Evolutionary conservation across 1,140 invertebrate species (phyloP).

Genomic region (Pollicipes pollicipes): DNA sequence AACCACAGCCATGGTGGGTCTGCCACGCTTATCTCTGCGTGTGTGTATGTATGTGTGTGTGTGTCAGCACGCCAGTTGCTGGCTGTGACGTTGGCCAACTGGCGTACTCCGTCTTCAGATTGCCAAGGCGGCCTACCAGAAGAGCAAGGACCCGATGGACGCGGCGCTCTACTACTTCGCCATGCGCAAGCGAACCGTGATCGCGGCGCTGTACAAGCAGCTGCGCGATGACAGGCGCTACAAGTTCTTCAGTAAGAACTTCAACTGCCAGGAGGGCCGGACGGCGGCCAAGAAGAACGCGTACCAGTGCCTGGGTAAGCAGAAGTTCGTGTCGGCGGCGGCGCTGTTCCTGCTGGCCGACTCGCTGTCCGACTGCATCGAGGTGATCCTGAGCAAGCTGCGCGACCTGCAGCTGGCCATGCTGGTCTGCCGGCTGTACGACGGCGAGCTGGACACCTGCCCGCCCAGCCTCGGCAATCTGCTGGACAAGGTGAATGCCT

Average conservation of each 20-base stretch:
- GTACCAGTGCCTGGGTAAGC: conserved; percentile 84
- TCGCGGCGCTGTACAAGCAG: conserved; percentile 88
- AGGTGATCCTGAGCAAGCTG: conserved; percentile 76
- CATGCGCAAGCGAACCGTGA: conserved; percentile 92
- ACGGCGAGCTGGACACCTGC: conserved; percentile 52
- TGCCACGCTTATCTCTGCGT: too few relatives aligned
- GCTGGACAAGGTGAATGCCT: conserved; percentile 43
- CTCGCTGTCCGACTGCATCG: conserved; percentile 81
- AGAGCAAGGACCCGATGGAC: conserved; percentile 84
- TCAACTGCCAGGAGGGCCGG: conserved; percentile 77
- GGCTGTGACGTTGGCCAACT: neutral
- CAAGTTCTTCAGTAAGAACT: conserved; percentile 87
- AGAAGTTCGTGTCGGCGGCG: conserved; percentile 36
- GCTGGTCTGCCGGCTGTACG: conserved; percentile 79
- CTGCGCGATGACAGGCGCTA: conserved; percentile 82
- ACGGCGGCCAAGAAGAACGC: conserved; percentile 96
- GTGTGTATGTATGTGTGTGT: too few relatives aligned
- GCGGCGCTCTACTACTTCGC: conserved; percentile 94
- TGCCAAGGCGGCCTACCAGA: conserved; percentile 77
- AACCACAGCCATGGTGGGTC: too few relatives aligned
- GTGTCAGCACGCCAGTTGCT: neutral
- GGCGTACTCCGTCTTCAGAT: conserved; percentile 29
- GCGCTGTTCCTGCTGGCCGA: conserved; percentile 83
- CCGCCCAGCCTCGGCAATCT: conserved; percentile 54
- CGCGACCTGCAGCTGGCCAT: conserved; percentile 93